phyloP scores from a whole-genome alignment of 2,888 invertebrate genomes.

The Acrocyrtus sp. region DNA sequence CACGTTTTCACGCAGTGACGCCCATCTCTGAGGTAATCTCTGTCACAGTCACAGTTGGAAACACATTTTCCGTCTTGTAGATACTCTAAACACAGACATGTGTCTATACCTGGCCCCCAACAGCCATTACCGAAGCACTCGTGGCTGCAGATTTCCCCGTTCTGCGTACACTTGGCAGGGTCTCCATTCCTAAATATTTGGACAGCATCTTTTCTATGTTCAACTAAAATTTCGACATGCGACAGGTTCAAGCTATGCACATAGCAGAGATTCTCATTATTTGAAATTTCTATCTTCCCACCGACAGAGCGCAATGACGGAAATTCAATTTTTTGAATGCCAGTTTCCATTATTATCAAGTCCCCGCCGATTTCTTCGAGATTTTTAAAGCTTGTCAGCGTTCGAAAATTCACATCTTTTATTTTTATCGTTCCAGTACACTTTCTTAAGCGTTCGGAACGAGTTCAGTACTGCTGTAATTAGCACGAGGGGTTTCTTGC shows the following conservation, averaged over 20 bases:
- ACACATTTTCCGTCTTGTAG: slow-evolving; percentile 84
- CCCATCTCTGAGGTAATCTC: too few relatives aligned
- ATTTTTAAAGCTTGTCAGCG: too few relatives aligned
- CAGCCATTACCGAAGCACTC: slow-evolving; percentile 93
- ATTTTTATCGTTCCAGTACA: slow-evolving; percentile 93
- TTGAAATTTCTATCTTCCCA: slow-evolving; percentile 35
- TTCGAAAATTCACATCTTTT: too few relatives aligned
- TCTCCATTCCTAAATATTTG: slow-evolving; percentile 83
- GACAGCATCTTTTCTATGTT: too few relatives aligned
- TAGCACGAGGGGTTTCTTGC: too few relatives aligned
- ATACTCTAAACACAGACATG: slow-evolving; percentile 90
- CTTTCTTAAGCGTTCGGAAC: slow-evolving; percentile 90
- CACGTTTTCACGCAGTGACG: slow-evolving; percentile 86
- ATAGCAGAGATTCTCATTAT: slow-evolving; percentile 91
- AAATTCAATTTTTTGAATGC: slow-evolving; percentile 88
- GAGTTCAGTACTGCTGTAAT: slow-evolving; percentile 86
- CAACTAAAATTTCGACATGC: slow-evolving; percentile 76
- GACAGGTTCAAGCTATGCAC: slow-evolving; percentile 83
- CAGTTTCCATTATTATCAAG: too few relatives aligned
- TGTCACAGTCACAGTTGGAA: too few relatives aligned
- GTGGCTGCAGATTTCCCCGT: slow-evolving; percentile 82
- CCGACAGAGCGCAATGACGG: slow-evolving; percentile 68
- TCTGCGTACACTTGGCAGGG: slow-evolving; percentile 76
- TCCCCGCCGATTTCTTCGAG: too few relatives aligned
- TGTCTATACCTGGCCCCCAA: slow-evolving; percentile 91